A percentile compares a stretch with the other conserved stretches of the same genome.
Evolutionary conservation across 2,113 vertebrate species (phyloP).

Genomic region (Saguinus midas): DNA sequence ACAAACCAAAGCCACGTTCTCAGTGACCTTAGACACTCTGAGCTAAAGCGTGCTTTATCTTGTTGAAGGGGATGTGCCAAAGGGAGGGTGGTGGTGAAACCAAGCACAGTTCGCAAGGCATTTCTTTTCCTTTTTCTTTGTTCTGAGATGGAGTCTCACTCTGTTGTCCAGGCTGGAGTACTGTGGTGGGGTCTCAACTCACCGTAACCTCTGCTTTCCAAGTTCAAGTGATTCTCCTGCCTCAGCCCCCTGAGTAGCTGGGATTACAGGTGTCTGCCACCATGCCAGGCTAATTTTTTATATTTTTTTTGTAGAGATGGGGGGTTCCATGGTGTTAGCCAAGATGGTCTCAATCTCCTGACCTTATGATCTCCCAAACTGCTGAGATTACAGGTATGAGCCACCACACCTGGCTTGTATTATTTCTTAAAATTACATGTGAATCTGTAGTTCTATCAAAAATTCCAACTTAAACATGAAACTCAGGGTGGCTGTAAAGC

Average conservation of each 20-base stretch:
- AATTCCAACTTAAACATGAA: background rate
- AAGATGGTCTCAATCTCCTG: too few species aligned
- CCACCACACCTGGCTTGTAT: fast-evolving
- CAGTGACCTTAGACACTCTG: background rate
- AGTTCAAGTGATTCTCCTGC: too few species aligned
- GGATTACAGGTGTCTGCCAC: too few species aligned
- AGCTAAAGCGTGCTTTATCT: background rate
- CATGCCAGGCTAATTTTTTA: too few species aligned
- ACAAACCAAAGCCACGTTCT: background rate
- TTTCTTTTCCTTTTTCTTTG: background rate
- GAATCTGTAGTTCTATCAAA: background rate
- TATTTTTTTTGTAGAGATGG: too few species aligned
- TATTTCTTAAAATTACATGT: background rate
- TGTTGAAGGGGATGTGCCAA: background rate
- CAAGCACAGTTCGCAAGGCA: background rate
- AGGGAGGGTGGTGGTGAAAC: background rate
- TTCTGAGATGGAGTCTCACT: background rate
- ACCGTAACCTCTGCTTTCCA: too few species aligned
- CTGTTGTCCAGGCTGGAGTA: background rate
- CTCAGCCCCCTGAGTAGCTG: too few species aligned
- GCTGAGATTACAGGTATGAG: too few species aligned
- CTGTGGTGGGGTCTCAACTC: too few species aligned
- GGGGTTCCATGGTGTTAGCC: too few species aligned
- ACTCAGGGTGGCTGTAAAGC: background rate
- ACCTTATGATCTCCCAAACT: too few species aligned